Percentiles rank a stretch among this genome's conserved stretches.
Evolutionary conservation across 2,888 invertebrate species (phyloP).

Genomic region (Actias luna): DNA sequence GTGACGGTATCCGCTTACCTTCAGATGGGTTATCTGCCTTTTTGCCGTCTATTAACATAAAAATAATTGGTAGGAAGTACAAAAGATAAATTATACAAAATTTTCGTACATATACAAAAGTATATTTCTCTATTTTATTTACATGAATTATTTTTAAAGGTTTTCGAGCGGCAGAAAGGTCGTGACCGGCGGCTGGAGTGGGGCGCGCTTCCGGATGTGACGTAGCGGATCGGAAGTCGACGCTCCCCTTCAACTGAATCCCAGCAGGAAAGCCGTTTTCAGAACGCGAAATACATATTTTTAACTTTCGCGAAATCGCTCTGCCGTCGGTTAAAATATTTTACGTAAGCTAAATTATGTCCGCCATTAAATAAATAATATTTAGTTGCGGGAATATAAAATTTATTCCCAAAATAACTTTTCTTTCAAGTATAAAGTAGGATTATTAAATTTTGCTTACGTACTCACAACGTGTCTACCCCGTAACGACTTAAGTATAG

Average conservation of each 20-base stretch:
- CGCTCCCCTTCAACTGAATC: slow-evolving; percentile 31
- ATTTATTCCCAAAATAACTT: too few species aligned
- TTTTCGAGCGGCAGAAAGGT: slow-evolving; percentile 34
- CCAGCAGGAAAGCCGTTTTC: slow-evolving; percentile 29
- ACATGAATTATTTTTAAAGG: slow-evolving; percentile 35
- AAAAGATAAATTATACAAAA: too few species aligned
- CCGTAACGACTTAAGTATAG: too few species aligned
- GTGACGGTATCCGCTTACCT: too few species aligned
- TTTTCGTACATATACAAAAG: too few species aligned
- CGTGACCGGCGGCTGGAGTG: slow-evolving; percentile 24
- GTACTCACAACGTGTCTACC: too few species aligned
- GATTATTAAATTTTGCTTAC: too few species aligned
- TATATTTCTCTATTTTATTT: slow-evolving; percentile 35
- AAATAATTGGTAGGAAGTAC: too few species aligned
- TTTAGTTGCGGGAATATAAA: not conserved
- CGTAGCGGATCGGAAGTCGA: slow-evolving; percentile 40
- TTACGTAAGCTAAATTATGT: not conserved
- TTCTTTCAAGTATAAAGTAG: too few species aligned
- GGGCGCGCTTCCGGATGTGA: slow-evolving; percentile 32
- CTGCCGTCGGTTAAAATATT: not conserved
- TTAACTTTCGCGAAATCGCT: not conserved
- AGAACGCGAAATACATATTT: slow-evolving; percentile 23
- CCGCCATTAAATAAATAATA: not conserved
- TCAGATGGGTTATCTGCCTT: too few species aligned
- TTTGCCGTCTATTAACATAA: too few species aligned